Evolutionary conservation across 1,140 invertebrate species (phyloP).

Genomic region (Drosophila tristis): DNA sequence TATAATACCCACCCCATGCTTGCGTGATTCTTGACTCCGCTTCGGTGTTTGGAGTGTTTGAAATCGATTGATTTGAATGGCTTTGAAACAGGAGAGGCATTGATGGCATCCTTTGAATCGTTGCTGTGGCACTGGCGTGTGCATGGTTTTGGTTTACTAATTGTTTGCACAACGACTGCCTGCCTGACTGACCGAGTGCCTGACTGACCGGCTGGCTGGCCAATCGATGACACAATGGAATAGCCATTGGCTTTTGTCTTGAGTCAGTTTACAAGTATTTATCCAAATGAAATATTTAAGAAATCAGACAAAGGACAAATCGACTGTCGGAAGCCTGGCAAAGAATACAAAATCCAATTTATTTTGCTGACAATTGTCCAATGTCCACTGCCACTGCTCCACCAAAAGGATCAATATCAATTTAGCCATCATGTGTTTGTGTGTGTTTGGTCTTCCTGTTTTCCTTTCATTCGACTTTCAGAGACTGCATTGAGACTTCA

Average conservation of each 20-base stretch:
- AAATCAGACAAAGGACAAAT: slow-evolving; percentile 25
- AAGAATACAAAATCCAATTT: slow-evolving; percentile 72
- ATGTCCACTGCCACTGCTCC: neutral
- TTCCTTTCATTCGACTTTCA: slow-evolving; percentile 41
- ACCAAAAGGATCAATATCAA: slow-evolving; percentile 59
- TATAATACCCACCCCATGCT: slow-evolving; percentile 52
- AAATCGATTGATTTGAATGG: slow-evolving; percentile 62
- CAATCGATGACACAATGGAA: slow-evolving; percentile 22
- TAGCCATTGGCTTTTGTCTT: slow-evolving; percentile 46
- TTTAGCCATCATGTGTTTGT: slow-evolving; percentile 16
- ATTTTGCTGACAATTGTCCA: slow-evolving; percentile 59
- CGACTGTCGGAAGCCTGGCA: slow-evolving; percentile 32
- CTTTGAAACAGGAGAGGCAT: slow-evolving; percentile 48
- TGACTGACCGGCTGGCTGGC: neutral
- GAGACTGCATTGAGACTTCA: slow-evolving; percentile 48
- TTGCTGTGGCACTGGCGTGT: slow-evolving; percentile 29
- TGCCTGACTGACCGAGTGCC: slow-evolving; percentile 8
- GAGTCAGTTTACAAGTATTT: slow-evolving; percentile 37
- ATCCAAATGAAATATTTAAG: slow-evolving; percentile 41
- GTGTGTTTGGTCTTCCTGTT: slow-evolving; percentile 32
- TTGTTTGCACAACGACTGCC: slow-evolving; percentile 39
- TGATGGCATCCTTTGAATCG: slow-evolving; percentile 2
- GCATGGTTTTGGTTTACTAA: slow-evolving; percentile 72
- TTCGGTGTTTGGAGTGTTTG: slow-evolving; percentile 44
- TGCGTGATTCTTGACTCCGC: slow-evolving; percentile 22